Evolutionary conservation across 2,888 invertebrate genomes (phyloP).

Genomic region (Epirrhoe tristata): DNA sequence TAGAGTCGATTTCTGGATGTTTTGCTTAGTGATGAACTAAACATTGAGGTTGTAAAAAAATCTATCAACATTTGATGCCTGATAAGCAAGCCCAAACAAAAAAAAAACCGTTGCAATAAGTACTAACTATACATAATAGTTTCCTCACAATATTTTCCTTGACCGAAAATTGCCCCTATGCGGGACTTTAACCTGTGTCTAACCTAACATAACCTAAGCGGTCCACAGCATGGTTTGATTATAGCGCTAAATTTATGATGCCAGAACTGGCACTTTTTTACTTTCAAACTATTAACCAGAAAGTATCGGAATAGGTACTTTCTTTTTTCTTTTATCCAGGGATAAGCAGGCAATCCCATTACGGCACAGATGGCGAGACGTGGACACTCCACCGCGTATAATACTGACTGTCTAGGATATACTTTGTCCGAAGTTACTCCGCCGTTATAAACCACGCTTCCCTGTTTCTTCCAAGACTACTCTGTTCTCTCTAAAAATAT

Average conservation of each 20-base stretch:
- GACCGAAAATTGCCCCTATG: no score
- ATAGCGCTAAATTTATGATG: background rate
- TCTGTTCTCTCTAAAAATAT: background rate
- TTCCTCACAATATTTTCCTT: no score
- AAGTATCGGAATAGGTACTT: conserved; percentile 18
- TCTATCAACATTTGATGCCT: no score
- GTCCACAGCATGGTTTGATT: background rate
- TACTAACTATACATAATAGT: no score
- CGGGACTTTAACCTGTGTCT: no score
- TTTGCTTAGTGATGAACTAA: no score
- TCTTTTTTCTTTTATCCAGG: conserved; percentile 12
- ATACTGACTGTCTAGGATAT: conserved; percentile 33
- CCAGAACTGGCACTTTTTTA: conserved; percentile 5
- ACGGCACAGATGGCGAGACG: conserved; percentile 55
- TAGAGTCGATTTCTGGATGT: no score
- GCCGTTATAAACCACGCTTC: conserved; percentile 9
- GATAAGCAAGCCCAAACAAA: no score
- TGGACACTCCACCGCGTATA: conserved; percentile 28
- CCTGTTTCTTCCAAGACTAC: conserved; percentile 4
- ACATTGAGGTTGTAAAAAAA: no score
- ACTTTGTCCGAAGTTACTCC: conserved; percentile 37
- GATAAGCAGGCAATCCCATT: conserved; percentile 70
- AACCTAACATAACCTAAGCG: no score
- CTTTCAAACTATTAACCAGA: conserved; percentile 41
- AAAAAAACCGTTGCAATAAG: no score